A percentile compares a stretch with the other conserved stretches of the same genome.
Evolutionary conservation across 1,140 invertebrate species (phyloP).

Genomic region (Drosophila sp.): DNA sequence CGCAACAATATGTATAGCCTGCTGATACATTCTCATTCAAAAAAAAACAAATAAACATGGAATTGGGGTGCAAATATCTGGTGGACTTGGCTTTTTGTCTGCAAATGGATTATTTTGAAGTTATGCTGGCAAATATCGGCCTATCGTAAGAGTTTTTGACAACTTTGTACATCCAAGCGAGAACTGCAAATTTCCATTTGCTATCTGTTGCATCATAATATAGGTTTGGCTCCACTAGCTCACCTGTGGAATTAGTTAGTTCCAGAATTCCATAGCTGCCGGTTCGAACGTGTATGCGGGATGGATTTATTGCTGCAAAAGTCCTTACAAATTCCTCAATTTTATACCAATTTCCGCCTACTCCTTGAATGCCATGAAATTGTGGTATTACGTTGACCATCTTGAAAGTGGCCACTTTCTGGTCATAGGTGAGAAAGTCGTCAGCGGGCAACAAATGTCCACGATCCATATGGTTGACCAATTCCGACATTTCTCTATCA

Average conservation of each 20-base stretch:
- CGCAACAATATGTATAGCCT: too few species aligned
- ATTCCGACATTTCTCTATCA: not conserved
- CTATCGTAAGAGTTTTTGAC: not conserved
- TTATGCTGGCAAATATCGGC: not conserved
- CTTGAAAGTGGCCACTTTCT: not conserved
- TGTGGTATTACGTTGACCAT: not conserved
- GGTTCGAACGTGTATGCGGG: not conserved
- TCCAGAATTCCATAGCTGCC: not conserved
- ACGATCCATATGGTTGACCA: not conserved
- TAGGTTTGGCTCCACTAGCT: not conserved
- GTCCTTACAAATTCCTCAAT: not conserved
- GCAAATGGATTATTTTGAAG: not conserved
- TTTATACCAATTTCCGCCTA: not conserved
- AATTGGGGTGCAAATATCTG: too few species aligned
- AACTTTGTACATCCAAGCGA: not conserved
- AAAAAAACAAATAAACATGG: too few species aligned
- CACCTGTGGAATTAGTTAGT: not conserved
- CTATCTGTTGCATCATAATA: not conserved
- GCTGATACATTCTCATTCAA: too few species aligned
- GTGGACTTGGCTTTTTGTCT: not conserved
- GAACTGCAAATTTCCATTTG: not conserved
- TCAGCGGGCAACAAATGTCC: not conserved
- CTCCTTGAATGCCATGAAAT: not conserved
- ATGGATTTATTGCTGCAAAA: not conserved
- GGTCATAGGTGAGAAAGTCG: not conserved